These are phyloP conservation scores for Aurelia aurita DNA, from an alignment of 30 jellyfish, hydroid and myxozoan species.

Conservation along the genomic window DNA sequence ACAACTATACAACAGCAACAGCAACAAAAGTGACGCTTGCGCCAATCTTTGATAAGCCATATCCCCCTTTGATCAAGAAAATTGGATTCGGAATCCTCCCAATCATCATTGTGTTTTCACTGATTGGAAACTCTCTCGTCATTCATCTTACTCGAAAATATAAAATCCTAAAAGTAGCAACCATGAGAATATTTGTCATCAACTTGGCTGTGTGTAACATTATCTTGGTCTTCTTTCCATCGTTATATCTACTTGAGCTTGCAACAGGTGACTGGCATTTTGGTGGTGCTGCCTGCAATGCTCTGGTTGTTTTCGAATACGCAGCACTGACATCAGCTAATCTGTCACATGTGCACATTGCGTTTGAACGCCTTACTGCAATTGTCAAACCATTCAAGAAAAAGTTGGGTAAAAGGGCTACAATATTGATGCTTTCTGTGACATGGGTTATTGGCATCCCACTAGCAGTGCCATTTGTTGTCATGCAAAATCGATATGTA, in stretches of 20 bases:
- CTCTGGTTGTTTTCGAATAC: slow-evolving; percentile 60
- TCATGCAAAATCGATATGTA: slow-evolving; percentile 58
- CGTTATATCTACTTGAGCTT: slow-evolving; percentile 41
- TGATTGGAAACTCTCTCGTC: slow-evolving; percentile 63
- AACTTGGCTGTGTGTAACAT: slow-evolving; percentile 57
- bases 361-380: slow-evolving; percentile 56
- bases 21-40: slow-evolving; percentile 5
- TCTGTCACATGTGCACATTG: slow-evolving; percentile 44
- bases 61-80: slow-evolving; percentile 55
- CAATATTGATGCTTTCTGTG: slow-evolving; percentile 14
- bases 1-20: slow-evolving; percentile 1
- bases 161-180: slow-evolving; percentile 34
- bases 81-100: slow-evolving; percentile 54
- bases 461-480: slow-evolving; percentile 49
- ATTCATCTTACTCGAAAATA: slow-evolving; percentile 55
- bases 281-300: slow-evolving; percentile 45
- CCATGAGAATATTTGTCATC: slow-evolving; percentile 38
- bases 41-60: slow-evolving; percentile 32
- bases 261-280: slow-evolving; percentile 67
- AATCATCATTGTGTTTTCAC: slow-evolving; percentile 20
- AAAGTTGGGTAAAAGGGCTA: neutral
- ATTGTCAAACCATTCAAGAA: slow-evolving; percentile 52
- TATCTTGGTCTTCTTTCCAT: slow-evolving; percentile 49
- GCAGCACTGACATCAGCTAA: slow-evolving; percentile 72
- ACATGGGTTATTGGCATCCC: slow-evolving; percentile 63